Percentiles rank a stretch among this genome's conserved stretches.
phyloP scores from a whole-genome alignment of 2,797 vertebrate species.

The Chaenodraco wilsoni region DNA sequence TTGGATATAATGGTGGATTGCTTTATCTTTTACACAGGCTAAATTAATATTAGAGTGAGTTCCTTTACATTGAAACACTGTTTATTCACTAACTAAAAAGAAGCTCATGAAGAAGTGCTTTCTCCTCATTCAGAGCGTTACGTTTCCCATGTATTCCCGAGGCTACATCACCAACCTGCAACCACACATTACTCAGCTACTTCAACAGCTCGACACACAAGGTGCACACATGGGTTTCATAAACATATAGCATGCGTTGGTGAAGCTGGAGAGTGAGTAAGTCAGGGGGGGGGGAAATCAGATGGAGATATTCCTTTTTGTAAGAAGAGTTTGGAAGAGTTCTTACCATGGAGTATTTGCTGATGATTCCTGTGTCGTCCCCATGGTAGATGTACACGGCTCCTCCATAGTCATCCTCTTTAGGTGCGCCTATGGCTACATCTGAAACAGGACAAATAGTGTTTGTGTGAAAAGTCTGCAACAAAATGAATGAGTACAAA shows the following conservation, averaged over 20 bases:
- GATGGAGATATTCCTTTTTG: not conserved
- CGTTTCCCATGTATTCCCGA: constrained; percentile 11
- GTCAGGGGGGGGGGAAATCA: not conserved
- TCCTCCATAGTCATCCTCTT: constrained; percentile 93
- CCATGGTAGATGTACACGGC: constrained; percentile 97
- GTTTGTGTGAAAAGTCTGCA: constrained; percentile 17
- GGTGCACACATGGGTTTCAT: constrained; percentile 33
- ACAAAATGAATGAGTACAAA: constrained; percentile 11
- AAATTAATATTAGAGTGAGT: too few species aligned
- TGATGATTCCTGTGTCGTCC: constrained; percentile 86
- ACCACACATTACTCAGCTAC: constrained; percentile 28
- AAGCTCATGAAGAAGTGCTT: constrained; percentile 7
- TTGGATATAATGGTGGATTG: not conserved
- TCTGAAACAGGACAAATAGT: constrained; percentile 79
- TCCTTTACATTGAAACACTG: constrained; percentile 14
- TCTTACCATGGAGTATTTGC: constrained; percentile 94
- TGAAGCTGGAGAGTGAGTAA: not conserved
- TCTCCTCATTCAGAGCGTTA: constrained; percentile 7
- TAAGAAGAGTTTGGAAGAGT: not conserved
- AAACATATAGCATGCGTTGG: not conserved
- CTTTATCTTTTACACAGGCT: not conserved
- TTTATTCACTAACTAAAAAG: constrained; percentile 18
- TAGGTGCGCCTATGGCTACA: constrained; percentile 94
- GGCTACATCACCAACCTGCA: constrained; percentile 35
- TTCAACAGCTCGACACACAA: constrained; percentile 9